Evolutionary conservation across 2,797 vertebrate species (phyloP).

Genomic region (Coregonus suidteri): DNA sequence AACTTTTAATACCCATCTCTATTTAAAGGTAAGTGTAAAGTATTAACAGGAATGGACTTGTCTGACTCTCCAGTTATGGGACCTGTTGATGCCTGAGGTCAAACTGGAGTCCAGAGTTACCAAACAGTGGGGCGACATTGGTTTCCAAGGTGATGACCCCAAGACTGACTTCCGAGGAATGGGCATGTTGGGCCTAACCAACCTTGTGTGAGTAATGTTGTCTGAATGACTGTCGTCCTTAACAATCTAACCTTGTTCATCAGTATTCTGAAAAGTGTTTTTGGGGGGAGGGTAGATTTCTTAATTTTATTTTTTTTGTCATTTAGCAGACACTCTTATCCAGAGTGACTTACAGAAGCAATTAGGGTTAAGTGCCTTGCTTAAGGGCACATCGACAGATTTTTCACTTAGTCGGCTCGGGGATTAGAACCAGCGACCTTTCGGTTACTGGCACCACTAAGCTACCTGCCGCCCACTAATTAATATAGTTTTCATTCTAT

Average conservation of each 20-base stretch:
- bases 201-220: conserved; percentile 88
- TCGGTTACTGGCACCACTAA: no score
- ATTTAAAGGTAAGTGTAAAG: neutral
- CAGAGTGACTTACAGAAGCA: no score
- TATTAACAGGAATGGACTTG: neutral
- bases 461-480: no score
- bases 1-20: neutral
- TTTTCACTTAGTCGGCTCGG: no score
- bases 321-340: no score
- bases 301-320: neutral
- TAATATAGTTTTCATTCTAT: conserved; percentile 7
- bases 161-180: conserved; percentile 99
- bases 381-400: no score
- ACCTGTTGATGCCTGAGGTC: conserved; percentile 88
- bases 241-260: neutral
- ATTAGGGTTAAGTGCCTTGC: no score
- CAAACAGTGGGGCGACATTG: conserved; percentile 98
- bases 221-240: neutral
- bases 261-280: neutral
- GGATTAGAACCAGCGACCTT: no score
- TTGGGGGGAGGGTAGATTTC: no score
- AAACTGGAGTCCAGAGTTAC: conserved; percentile 88
- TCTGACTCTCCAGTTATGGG: conserved; percentile 83
- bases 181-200: conserved; percentile 92
- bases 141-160: conserved; percentile 98